Conservation (phyloP, 1,140 invertebrate species). For the Harpegnathos saltator region DNA sequence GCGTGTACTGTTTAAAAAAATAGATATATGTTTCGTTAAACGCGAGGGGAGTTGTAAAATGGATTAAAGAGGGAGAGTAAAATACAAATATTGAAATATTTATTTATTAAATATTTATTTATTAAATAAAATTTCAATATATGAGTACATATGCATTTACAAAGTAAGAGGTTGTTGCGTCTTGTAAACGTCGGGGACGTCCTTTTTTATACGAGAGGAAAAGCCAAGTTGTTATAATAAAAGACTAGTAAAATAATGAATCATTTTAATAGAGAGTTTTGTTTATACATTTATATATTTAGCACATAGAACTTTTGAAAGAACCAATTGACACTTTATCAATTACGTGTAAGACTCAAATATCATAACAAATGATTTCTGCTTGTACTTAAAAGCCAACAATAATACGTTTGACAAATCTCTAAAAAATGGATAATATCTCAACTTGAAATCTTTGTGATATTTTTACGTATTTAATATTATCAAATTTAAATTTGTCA, state of each 20-base stretch:
- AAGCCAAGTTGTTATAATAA: conserved; percentile 68
- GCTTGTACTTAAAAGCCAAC: background rate
- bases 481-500: too few relatives aligned
- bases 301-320: background rate
- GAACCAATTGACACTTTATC: background rate
- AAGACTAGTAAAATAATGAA: conserved; percentile 27
- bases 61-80: conserved; percentile 9
- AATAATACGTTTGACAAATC: too few relatives aligned
- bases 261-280: conserved; percentile 18
- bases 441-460: too few relatives aligned
- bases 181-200: conserved; percentile 57
- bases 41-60: conserved; percentile 16
- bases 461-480: too few relatives aligned
- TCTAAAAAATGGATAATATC: too few relatives aligned
- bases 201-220: conserved; percentile 65
- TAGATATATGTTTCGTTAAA: conserved; percentile 25
- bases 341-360: background rate
- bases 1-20: conserved; percentile 25
- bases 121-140: conserved; percentile 20
- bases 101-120: conserved; percentile 30
- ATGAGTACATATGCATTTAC: conserved; percentile 35
- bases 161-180: conserved; percentile 54
- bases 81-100: too few relatives aligned
- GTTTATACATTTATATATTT: background rate
- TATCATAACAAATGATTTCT: background rate